Conservation (phyloP, 2,113 vertebrate genomes). For the Petromus typicus region DNA sequence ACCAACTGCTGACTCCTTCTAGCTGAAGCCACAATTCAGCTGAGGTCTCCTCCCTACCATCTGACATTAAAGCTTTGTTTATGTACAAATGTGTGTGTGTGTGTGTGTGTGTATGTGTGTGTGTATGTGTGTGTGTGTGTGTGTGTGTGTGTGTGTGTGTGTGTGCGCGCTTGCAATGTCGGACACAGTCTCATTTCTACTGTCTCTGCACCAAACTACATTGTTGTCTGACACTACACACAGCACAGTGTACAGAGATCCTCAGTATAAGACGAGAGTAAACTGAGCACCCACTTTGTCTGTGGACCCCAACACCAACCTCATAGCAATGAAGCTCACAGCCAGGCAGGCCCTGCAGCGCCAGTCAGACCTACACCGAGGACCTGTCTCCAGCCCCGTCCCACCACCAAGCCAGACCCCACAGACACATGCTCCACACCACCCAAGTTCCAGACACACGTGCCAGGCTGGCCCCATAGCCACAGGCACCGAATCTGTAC, state of each 20-base stretch:
- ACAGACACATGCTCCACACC: not conserved
- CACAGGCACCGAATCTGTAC: not conserved
- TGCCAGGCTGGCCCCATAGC: not conserved
- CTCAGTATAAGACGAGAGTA: not conserved
- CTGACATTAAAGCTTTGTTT: not conserved
- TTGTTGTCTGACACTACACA: not conserved
- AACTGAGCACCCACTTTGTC: not conserved
- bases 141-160: not conserved
- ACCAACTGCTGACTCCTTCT: not conserved
- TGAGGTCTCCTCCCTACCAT: not conserved
- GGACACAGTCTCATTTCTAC: not conserved
- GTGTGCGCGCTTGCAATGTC: not conserved
- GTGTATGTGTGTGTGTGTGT: not conserved
- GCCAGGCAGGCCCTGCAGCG: not conserved
- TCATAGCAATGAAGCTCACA: not conserved
- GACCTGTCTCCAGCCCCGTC: no score
- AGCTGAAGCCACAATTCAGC: not conserved
- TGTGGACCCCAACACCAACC: not conserved
- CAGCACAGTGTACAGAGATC: not conserved
- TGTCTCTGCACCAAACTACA: not conserved
- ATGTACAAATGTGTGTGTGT: not conserved
- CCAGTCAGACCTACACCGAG: not conserved
- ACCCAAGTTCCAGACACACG: not conserved
- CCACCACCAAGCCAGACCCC: not conserved
- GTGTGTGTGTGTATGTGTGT: not conserved